Conservation (phyloP, 2,888 invertebrate genomes). For the Petrophora chlorosata region DNA sequence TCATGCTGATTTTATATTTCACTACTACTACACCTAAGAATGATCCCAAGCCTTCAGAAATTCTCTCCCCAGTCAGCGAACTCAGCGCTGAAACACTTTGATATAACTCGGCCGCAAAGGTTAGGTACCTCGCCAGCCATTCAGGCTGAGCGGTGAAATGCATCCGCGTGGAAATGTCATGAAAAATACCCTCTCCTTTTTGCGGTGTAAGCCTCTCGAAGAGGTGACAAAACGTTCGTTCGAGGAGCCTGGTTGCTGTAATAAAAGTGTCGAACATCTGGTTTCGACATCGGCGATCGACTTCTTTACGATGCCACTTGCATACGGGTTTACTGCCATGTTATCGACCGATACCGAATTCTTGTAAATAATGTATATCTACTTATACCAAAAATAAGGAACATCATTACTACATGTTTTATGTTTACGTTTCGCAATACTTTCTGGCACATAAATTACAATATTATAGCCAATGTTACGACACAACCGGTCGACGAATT, state of each 20-base stretch:
- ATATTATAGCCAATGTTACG: conserved; percentile 19
- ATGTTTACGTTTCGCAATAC: conserved; percentile 24
- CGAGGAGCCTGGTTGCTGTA: conserved; percentile 48
- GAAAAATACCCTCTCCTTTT: conserved; percentile 64
- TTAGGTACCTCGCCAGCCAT: conserved; percentile 59
- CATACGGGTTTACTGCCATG: conserved; percentile 26
- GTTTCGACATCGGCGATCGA: conserved; percentile 29
- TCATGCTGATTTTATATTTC: conserved; percentile 43
- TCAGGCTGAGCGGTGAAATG: conserved; percentile 65
- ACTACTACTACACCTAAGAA: neutral
- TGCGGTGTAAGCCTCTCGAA: conserved; percentile 62
- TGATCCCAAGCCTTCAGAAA: conserved; percentile 31
- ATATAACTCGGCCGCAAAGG: conserved; percentile 60
- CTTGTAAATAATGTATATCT: neutral
- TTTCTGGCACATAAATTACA: conserved; percentile 28
- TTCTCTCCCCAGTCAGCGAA: conserved; percentile 29
- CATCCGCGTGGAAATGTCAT: conserved; percentile 68
- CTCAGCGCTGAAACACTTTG: conserved; percentile 45
- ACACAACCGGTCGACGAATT: conserved; percentile 20
- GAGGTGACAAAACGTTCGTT: conserved; percentile 66
- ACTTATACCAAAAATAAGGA: neutral
- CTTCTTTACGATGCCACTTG: conserved; percentile 34
- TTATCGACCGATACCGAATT: neutral
- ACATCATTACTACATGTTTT: conserved; percentile 24
- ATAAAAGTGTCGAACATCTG: conserved; percentile 59